Conservation (phyloP, 2,888 invertebrate species). For the Blastobasis adustella region DNA sequence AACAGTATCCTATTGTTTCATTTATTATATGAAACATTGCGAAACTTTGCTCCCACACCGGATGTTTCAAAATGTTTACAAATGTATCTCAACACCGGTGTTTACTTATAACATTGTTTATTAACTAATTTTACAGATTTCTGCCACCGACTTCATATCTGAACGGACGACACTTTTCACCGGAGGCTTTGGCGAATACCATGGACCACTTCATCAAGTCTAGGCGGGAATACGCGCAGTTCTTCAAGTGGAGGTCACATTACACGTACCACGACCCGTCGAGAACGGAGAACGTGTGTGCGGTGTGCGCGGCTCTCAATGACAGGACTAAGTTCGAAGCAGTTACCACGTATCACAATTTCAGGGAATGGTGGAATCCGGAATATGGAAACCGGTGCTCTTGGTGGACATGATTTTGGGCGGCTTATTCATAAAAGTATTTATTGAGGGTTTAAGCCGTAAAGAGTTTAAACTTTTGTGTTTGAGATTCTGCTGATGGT, state of each 20-base stretch:
- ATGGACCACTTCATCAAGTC: constrained; percentile 34
- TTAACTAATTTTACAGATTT: constrained; percentile 35
- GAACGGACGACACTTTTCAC: constrained; percentile 28
- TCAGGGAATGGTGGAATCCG: constrained; percentile 51
- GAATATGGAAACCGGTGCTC: constrained; percentile 15
- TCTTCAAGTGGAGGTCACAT: constrained; percentile 42
- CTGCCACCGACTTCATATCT: constrained; percentile 57
- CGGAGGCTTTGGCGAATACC: constrained; percentile 29
- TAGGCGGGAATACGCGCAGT: constrained; percentile 33
- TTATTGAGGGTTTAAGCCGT: too few species aligned
- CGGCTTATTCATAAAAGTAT: too few species aligned
- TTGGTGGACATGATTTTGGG: too few species aligned
- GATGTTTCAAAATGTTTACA: background rate
- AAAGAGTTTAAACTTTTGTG: too few species aligned
- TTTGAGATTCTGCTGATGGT: too few species aligned
- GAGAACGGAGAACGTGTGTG: constrained; percentile 35
- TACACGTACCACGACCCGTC: constrained; percentile 34
- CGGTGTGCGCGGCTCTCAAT: constrained; percentile 43
- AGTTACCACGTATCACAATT: constrained; percentile 29
- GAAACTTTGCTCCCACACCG: too few species aligned
- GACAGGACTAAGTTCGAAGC: constrained; percentile 22
- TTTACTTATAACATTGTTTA: background rate
- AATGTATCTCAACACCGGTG: background rate
- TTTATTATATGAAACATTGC: too few species aligned
- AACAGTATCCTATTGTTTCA: too few species aligned